A percentile compares a stretch with the other conserved stretches of the same genome.
phyloP scores from a whole-genome alignment of 2,888 invertebrate species.

The Epinotia bilunana region DNA sequence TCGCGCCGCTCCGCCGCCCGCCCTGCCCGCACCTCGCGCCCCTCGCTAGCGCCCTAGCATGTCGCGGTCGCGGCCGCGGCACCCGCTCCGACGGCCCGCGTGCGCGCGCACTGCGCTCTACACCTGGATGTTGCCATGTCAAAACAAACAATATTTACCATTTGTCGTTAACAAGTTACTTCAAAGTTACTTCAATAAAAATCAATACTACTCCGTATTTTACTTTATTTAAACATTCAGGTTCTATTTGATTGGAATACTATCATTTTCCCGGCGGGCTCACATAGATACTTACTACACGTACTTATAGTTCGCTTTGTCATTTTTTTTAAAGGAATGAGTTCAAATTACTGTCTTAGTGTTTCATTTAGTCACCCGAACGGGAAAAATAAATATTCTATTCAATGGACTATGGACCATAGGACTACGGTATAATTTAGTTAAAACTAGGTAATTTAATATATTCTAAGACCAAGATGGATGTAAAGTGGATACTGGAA shows the following conservation, averaged over 20 bases:
- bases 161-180: slow-evolving; percentile 60
- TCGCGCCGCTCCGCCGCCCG: slow-evolving; percentile 59
- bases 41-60: slow-evolving; percentile 47
- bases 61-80: slow-evolving; percentile 42
- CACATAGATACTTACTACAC: not conserved
- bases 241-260: not conserved
- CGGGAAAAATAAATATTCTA: not conserved
- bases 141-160: slow-evolving; percentile 33
- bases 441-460: not conserved
- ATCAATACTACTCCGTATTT: not conserved
- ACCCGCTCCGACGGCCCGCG: slow-evolving; percentile 51
- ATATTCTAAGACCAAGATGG: not conserved
- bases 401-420: not conserved
- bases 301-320: not conserved
- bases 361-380: not conserved
- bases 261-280: not conserved
- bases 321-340: not conserved
- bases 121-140: slow-evolving; percentile 32
- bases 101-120: slow-evolving; percentile 50
- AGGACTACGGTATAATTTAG: not conserved
- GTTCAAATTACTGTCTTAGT: too few species aligned
- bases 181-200: not conserved
- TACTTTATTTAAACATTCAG: slow-evolving; percentile 4
- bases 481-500: not conserved
- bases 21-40: slow-evolving; percentile 55